Evolutionary conservation across 2,797 vertebrate genomes (phyloP).

Genomic region (Babyrousa celebensis): DNA sequence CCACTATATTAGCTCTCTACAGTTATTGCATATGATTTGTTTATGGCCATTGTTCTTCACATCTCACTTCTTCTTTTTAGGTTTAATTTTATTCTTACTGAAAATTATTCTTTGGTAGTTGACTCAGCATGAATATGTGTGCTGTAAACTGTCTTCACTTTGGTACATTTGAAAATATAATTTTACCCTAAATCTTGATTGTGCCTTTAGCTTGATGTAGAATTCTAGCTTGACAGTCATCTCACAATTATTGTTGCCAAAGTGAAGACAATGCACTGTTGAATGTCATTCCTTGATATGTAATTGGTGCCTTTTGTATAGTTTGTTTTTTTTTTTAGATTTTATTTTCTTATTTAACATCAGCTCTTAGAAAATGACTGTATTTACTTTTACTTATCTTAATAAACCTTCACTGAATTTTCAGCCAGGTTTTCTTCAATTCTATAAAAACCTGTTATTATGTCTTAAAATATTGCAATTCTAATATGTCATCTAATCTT

Average conservation of each 20-base stretch:
- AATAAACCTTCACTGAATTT: not conserved
- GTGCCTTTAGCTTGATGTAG: not conserved
- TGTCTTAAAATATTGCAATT: not conserved
- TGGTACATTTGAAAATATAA: not conserved
- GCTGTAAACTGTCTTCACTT: not conserved
- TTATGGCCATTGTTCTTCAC: not conserved
- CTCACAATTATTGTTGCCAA: not conserved
- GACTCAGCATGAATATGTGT: not conserved
- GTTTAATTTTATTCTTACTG: constrained; percentile 12
- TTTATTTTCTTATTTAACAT: not conserved
- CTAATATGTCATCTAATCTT: not conserved
- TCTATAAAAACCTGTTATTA: not conserved
- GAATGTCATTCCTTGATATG: not conserved
- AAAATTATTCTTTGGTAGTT: not conserved
- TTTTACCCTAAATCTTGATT: not conserved
- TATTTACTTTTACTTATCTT: not conserved
- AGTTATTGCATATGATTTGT: not conserved
- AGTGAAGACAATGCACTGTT: not conserved
- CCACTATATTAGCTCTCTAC: not conserved
- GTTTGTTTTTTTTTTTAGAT: not conserved
- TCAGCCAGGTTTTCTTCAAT: not conserved
- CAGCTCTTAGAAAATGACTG: not conserved
- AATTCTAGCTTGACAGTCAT: not conserved
- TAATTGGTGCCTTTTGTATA: not conserved
- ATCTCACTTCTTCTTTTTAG: not conserved